Conservation (phyloP, 2,888 invertebrate genomes). For the Cryptops parisi region DNA sequence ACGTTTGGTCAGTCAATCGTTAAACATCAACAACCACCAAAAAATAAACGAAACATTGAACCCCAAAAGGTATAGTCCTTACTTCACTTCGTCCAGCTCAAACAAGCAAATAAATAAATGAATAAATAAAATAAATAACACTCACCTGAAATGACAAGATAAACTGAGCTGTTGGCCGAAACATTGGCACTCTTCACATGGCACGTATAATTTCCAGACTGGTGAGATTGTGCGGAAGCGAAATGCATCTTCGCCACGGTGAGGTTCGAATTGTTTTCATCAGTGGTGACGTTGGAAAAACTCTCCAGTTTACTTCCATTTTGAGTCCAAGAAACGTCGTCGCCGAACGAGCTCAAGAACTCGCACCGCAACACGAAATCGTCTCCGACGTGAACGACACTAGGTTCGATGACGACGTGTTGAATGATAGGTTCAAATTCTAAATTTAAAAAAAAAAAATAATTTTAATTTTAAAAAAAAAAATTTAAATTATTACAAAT, state of each 20-base stretch:
- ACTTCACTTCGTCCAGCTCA: no score
- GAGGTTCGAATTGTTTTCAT: background rate
- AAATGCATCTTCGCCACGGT: conserved; percentile 11
- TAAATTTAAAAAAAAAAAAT: background rate
- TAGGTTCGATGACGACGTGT: background rate
- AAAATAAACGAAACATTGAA: no score
- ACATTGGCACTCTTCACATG: conserved; percentile 7
- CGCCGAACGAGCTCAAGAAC: background rate
- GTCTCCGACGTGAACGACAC: background rate
- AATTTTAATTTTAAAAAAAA: background rate
- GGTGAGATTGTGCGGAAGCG: conserved; percentile 10
- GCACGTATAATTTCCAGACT: conserved; percentile 16
- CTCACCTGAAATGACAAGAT: conserved; percentile 5
- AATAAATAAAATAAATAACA: background rate
- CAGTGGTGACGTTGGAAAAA: background rate
- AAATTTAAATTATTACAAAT: background rate
- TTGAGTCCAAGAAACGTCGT: conserved; percentile 6
- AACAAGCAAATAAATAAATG: no score
- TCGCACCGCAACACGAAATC: conserved; percentile 2
- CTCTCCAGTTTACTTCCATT: background rate
- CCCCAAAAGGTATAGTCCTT: no score
- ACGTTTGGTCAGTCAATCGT: no score
- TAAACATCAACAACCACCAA: no score
- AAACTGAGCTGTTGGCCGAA: background rate
- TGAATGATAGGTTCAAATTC: background rate